Base-by-base conservation (phyloP, 2,113 vertebrate species). In the Gallinago paraguaiae region DNA sequence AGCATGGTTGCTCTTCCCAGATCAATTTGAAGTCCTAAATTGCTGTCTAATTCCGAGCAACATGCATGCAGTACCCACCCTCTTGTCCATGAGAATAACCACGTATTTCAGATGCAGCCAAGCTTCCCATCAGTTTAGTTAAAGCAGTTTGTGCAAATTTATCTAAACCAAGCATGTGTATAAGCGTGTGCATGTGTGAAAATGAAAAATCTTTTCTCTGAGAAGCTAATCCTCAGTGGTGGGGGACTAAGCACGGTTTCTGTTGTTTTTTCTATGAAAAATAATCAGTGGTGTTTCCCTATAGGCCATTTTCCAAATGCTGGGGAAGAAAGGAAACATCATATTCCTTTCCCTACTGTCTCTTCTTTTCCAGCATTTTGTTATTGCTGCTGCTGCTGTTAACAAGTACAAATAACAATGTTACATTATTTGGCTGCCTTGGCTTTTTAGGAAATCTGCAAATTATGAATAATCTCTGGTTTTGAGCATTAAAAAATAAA, bases 221-320 rank as follows among this genome's bases (percentile, higher is more conserved):
- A 82, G 71, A 84, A 83, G 82, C 75, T 96, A 95, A 92, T 97
- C 93, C 92, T 95, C 90, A 61, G 63, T 64, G 67, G 48, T 95
- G 30, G 92, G 72, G 70, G 86, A 95, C 93, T 83, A 84, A 70
- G 90, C 94, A 93, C 65, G 74, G 64, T 87, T 96, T 94, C 87
- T 94, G 88, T 93, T 94, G 88, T 80, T 95, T 96, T 94, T 93
- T 54, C 93, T 91, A 70, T 95, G 86, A 96, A 97, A 96, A 95
- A 96, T 96, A 96, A 97, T 97, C 95, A 96, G 94, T 92, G 84
- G 92, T 97, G 96, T 96, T 97, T 97, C 95, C 94, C 94, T 96
- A 93, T 93, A 96, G 97, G 96, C 97, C 91, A 86, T 96, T 97
- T 96, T 95, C 95, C 94, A 93, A 96, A 96, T 95, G 96, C 92